Conservation (phyloP, 2,797 vertebrate species). For the Rousettus madagascariensis region DNA sequence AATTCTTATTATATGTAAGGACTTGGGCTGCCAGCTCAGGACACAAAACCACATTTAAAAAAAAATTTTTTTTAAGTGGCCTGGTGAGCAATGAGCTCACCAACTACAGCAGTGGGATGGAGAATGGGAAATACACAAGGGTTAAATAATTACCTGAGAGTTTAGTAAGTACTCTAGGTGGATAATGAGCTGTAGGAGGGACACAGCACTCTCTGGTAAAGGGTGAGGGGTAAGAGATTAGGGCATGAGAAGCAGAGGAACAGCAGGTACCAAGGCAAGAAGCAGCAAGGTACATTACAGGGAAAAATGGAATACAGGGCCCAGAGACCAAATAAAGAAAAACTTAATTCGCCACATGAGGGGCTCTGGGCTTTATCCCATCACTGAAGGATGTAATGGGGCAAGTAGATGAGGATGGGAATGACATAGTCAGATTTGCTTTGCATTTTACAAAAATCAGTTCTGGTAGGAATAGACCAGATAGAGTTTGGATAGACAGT, state of each 20-base stretch:
- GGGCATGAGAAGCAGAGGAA: not conserved
- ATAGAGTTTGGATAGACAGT: not conserved
- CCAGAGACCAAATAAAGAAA: not conserved
- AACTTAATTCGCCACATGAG: not conserved
- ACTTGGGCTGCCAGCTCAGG: not conserved
- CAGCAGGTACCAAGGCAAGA: not conserved
- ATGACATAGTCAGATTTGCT: not conserved
- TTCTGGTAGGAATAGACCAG: not conserved
- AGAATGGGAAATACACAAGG: not conserved
- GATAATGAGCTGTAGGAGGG: not conserved
- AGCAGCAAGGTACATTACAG: not conserved
- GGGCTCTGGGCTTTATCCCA: not conserved
- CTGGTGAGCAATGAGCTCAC: too few relatives aligned
- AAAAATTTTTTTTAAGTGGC: too few relatives aligned
- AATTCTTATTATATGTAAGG: not conserved
- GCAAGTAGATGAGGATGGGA: not conserved
- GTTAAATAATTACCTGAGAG: not conserved
- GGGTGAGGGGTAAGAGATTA: not conserved
- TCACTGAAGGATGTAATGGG: not conserved
- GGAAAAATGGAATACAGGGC: not conserved
- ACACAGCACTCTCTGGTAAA: not conserved
- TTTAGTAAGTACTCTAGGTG: not conserved
- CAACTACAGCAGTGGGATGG: not conserved
- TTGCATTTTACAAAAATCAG: not conserved
- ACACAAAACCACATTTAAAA: not conserved